Percentiles rank a stretch among this genome's conserved stretches.
Conservation (phyloP, 2,888 invertebrate genomes). For the Oconnorella tubifera region DNA sequence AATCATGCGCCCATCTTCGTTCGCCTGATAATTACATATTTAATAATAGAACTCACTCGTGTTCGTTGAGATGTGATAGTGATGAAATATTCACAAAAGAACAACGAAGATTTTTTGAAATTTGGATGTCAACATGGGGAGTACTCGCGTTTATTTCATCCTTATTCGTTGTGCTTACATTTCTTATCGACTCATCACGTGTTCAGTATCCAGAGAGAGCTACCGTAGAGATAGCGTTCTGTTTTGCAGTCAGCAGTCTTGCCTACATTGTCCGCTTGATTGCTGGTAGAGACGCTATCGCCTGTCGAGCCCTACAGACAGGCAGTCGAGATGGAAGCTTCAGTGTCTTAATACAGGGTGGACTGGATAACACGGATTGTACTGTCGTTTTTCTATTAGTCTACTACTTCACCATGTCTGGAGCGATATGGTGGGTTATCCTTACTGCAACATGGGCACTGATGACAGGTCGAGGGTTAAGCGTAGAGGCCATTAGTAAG, state of each 20-base stretch:
- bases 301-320: slow-evolving; percentile 60
- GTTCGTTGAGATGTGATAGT: slow-evolving; percentile 76
- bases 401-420: slow-evolving; percentile 89
- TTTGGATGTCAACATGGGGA: slow-evolving; percentile 81
- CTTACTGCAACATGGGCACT: slow-evolving; percentile 81
- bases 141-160: slow-evolving; percentile 78
- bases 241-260: slow-evolving; percentile 71
- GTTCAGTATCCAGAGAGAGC: slow-evolving; percentile 68
- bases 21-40: slow-evolving; percentile 69
- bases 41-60: slow-evolving; percentile 71
- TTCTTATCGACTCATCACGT: slow-evolving; percentile 64
- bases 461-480: slow-evolving; percentile 61
- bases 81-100: slow-evolving; percentile 74
- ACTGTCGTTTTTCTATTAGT: slow-evolving; percentile 82
- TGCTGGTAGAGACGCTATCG: slow-evolving; percentile 63
- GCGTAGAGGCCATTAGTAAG: slow-evolving; percentile 62
- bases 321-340: slow-evolving; percentile 39
- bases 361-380: slow-evolving; percentile 82
- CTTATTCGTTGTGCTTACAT: slow-evolving; percentile 71
- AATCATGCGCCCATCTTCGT: slow-evolving; percentile 59
- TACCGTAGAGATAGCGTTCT: slow-evolving; percentile 75
- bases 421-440: slow-evolving; percentile 87
- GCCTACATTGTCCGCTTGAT: slow-evolving; percentile 74
- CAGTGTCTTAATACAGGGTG: slow-evolving; percentile 69
- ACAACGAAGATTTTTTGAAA: slow-evolving; percentile 76